Base-by-base conservation (phyloP, 2,888 invertebrate genomes). In the Dioctria rufipes region DNA sequence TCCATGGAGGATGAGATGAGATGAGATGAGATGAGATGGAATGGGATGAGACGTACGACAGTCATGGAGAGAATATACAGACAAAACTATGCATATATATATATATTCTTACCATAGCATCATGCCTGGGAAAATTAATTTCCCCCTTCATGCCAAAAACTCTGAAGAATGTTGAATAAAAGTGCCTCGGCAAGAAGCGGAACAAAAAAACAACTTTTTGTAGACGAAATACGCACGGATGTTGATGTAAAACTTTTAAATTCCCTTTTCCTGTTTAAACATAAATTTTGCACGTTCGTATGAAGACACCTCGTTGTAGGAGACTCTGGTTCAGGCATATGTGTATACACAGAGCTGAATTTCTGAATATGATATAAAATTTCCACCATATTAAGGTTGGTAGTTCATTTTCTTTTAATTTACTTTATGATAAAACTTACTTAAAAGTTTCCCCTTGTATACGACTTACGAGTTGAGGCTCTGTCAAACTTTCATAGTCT, bases 371-470 rank as follows among this genome's bases (percentile, higher is more conserved):
- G 25, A 25, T 25, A 51, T 61, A 46, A 75, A 75, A 75, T 75
- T 61, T 60, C 60, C 61, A 75, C 61, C 75, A 13, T 61, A 75
- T 75, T 61, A 46, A 75, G 75, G 75, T 37, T 25, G 60, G 60
- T 60, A 75, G 75, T 75, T 75, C 75, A 75, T 75, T 75, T 75
- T 46, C 75, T 75, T 75, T 75, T 75, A 75, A 75, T 75, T 75
- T 75, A 75, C 75, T 75, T 75, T 75, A 75, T 75, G 75, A 75
- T 75, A 75, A 61, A 75, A 75, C 75, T 75, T 61, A 75, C 60
- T 75, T 61, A 75, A 75, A 75, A 75, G 75, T 75, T 75, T 75
- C 13, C 9, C 61, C 25, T 25, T 25, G 25, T 25, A 25, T 25
- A 25, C 25, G 25, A 25, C 25, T 25, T 25, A 25, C 25, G 25